Evolutionary conservation across 1,140 invertebrate genomes (phyloP).

Genomic region (Fopius arisanus): DNA sequence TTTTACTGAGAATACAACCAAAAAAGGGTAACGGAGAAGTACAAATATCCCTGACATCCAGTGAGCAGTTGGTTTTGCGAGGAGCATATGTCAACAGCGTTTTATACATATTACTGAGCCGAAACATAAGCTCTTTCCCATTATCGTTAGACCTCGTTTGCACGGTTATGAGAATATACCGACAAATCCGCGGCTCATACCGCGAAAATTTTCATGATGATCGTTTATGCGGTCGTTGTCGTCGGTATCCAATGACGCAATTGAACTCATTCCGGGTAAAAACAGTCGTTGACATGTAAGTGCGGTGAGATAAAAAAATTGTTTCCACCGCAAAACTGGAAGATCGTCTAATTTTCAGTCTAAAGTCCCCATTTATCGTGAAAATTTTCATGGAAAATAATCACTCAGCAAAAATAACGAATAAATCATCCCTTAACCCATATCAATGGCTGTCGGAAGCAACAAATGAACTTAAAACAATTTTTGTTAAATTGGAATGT

Average conservation of each 20-base stretch:
- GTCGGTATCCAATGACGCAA: background rate
- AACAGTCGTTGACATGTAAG: background rate
- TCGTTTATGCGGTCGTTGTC: background rate
- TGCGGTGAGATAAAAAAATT: background rate
- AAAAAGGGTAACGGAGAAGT: background rate
- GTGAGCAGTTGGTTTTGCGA: background rate
- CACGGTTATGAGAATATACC: constrained; percentile 13
- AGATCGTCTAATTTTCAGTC: too few species aligned
- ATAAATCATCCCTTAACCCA: too few species aligned
- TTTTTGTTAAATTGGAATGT: too few species aligned
- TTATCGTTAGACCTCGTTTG: constrained; percentile 34
- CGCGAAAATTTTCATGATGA: background rate
- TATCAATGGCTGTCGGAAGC: too few species aligned
- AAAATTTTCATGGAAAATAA: too few species aligned
- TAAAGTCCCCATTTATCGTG: too few species aligned
- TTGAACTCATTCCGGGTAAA: background rate
- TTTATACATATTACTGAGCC: background rate
- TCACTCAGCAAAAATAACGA: too few species aligned
- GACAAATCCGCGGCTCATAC: background rate
- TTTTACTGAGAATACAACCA: background rate
- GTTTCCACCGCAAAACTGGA: background rate
- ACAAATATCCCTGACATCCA: background rate
- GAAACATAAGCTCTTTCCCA: constrained; percentile 18
- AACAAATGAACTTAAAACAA: too few species aligned
- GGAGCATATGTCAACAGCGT: background rate